Base-by-base conservation (phyloP, 1,140 invertebrate species). In the Zophobas atratus region DNA sequence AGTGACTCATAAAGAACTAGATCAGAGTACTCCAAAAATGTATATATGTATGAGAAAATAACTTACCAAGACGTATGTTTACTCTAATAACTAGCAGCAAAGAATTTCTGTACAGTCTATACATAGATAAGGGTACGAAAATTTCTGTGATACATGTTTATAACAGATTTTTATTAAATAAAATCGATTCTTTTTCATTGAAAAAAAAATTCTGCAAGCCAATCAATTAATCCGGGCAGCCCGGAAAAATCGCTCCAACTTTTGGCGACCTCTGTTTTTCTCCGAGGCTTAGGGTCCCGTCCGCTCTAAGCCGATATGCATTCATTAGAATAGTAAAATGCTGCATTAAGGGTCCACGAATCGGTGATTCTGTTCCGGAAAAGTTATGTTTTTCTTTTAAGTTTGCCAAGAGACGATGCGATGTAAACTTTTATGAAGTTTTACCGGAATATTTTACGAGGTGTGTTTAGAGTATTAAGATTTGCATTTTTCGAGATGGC, bases 241-340 rank as follows among this genome's bases (percentile, higher is more conserved):
- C 63, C n/a, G 34, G 41, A 76, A 67, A 49, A 76, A 70, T 35
- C 48, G 38, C 35, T n/a, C 63, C 46, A 77, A 32, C 70, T 72
- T 77, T 72, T 72, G 67, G 46, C 38, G 60, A 56, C 63, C 67
- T 1, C 76, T 77, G 76, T 57, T 53, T 46, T 72, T 72, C 55
- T 77, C 67, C 76, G 36, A 36, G 75, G 35, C 70, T 60, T 41
- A 43, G 70, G 36, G 3, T 53, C 73, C 51, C 41, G 57, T 72
- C 74, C 74, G 70, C 75, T 60, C 79, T 81, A 81, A 81, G 80
- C 80, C 80, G 80, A 81, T 81, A 81, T 81, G 80, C 80, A 81
- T 81, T 81, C 80, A 81, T 81, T 81, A 81, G 80, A 81, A 81
- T 81, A 81, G 78, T 78, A 80, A 81, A 81, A 81, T 76, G 77